These are phyloP conservation scores for Benthochromis sp. DNA, from an alignment of 2,113 vertebrate species.

Conservation along the genomic window DNA sequence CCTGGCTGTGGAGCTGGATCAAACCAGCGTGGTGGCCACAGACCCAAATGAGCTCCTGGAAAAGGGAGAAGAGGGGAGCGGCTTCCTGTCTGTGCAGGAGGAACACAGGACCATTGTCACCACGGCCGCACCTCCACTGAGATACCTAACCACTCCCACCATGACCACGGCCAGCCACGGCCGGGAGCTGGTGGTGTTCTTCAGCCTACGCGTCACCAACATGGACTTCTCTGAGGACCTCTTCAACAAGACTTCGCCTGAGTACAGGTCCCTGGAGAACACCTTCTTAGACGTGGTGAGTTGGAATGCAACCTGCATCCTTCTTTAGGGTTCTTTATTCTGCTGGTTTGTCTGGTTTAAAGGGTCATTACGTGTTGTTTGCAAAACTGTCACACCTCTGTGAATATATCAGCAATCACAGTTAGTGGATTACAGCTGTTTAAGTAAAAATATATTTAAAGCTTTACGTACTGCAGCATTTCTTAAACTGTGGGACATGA, in stretches of 20 bases:
- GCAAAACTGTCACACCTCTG: background rate
- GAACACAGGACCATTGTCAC: background rate
- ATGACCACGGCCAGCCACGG: slow-evolving; percentile 70
- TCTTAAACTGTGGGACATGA: background rate
- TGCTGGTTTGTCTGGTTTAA: background rate
- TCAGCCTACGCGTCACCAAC: slow-evolving; percentile 87
- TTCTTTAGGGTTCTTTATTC: background rate
- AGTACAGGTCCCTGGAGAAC: slow-evolving; percentile 82
- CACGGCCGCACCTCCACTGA: slow-evolving; percentile 59
- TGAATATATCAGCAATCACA: background rate
- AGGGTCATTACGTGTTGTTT: background rate
- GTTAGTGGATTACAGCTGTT: background rate
- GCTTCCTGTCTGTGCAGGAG: slow-evolving; percentile 8
- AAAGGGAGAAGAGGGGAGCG: slow-evolving; percentile 60
- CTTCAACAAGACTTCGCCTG: slow-evolving; percentile 84
- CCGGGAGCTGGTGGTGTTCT: slow-evolving; percentile 87
- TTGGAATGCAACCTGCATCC: background rate
- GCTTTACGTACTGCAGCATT: background rate
- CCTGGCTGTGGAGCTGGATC: slow-evolving; percentile 41
- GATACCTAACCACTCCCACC: slow-evolving; percentile 76
- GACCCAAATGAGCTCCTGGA: slow-evolving; percentile 35
- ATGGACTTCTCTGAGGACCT: slow-evolving; percentile 84
- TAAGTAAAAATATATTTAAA: background rate
- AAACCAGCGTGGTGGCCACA: background rate
- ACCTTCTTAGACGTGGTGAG: slow-evolving; percentile 83